Conservation (phyloP, 2,888 invertebrate species). For the Protophormia terraenovae region DNA sequence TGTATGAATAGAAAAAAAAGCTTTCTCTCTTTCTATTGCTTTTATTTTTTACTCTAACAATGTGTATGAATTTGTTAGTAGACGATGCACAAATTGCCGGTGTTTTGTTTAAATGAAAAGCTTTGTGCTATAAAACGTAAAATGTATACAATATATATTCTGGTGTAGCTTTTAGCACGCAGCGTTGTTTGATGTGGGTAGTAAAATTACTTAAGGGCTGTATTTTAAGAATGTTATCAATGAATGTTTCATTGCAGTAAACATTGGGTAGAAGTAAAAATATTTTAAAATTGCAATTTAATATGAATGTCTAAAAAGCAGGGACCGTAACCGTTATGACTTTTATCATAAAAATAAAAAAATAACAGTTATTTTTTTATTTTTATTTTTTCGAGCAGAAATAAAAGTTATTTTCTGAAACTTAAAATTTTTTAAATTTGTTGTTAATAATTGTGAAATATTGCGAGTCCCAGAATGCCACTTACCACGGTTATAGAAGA, state of each 20-base stretch:
- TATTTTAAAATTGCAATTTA: neutral
- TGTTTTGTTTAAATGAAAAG: constrained; percentile 60
- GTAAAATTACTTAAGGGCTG: neutral
- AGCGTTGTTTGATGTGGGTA: neutral
- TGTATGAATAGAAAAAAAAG: constrained; percentile 9
- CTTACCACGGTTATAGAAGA: too few relatives aligned
- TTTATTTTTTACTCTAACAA: neutral
- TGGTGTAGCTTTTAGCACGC: neutral
- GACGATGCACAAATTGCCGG: constrained; percentile 43
- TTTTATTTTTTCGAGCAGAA: too few relatives aligned
- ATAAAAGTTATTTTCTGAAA: too few relatives aligned
- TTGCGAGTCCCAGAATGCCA: too few relatives aligned
- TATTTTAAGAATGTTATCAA: neutral
- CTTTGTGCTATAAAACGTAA: constrained; percentile 45
- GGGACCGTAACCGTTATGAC: too few relatives aligned
- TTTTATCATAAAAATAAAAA: too few relatives aligned
- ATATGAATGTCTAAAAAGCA: too few relatives aligned
- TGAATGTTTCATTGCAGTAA: neutral
- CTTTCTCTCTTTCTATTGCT: neutral
- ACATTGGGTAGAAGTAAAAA: neutral
- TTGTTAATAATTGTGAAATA: too few relatives aligned
- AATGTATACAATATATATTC: constrained; percentile 16
- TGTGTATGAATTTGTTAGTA: neutral
- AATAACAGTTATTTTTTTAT: too few relatives aligned
- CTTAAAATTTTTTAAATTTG: too few relatives aligned